Evolutionary conservation across 1,140 invertebrate genomes (phyloP), one percentile per base, ranked within the genome.

Genomic region (Drosophila erecta): DNA sequence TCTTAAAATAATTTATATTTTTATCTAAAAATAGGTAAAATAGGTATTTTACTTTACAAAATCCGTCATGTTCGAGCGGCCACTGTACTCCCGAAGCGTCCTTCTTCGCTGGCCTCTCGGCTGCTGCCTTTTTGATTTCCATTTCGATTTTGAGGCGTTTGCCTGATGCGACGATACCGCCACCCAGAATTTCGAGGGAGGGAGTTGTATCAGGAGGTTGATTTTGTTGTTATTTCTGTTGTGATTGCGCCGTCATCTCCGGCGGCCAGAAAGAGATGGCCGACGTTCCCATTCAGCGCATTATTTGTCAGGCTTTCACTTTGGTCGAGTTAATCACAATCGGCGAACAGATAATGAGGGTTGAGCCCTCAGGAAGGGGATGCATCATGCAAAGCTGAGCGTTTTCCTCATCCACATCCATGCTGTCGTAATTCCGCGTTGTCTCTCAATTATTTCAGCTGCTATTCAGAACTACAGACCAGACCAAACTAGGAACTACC

Each of bases 391-490:
- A 86, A 86, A 86, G 60, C 75, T 81, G 69, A 59, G 40, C 54
- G 53, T 72, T 73, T 60, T 40, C 56, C 49, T 50, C 15, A 44
- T 57, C 38, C 58, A 40, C 15, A 50, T 51, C 38, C 58, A 37
- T 46, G 47, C 79, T 83, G 79, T 75, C 56, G 70, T 83, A 79
- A 79, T 76, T 67, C 75, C 81, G 79, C 76, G 76, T 84, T 89
- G 83, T 90, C 85, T 90, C 80, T 91, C 80, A 85, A 91, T 91
- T 91, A 91, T 91, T 91, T 91, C 89, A 91, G 89, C 89, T 91
- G 89, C 89, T 64, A 46, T 66, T 40, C 11, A 47, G 46, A 33
- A 54, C 24, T 38, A 24, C 72, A 12, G 49, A n/a, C 24, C 40
- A 38, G 27, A n/a, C 17, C 17, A 50, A 46, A 17, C 37, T 50